Conservation (phyloP, 2,888 invertebrate genomes). For the Trichopria drosophilae region DNA sequence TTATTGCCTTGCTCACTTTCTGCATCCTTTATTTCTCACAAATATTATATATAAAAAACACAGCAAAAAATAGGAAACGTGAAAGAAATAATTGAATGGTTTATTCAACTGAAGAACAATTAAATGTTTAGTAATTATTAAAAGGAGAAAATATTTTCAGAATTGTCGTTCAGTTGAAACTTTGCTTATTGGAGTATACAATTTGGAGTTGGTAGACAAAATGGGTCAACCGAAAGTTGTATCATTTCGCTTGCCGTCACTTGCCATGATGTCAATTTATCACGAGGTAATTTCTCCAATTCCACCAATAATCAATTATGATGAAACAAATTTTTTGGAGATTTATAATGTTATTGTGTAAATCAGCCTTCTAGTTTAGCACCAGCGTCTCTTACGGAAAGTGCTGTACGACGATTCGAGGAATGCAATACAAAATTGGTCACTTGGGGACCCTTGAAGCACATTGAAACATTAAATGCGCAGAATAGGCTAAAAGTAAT, state of each 20-base stretch:
- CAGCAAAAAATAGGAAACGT: too few relatives aligned
- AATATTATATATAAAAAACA: too few relatives aligned
- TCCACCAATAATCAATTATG: conserved; percentile 1
- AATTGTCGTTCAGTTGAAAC: conserved; percentile 63
- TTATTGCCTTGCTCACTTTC: too few relatives aligned
- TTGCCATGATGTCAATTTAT: conserved; percentile 89
- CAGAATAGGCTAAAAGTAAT: conserved; percentile 90
- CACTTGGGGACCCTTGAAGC: conserved; percentile 87
- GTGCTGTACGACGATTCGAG: conserved; percentile 82
- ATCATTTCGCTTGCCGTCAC: conserved; percentile 85
- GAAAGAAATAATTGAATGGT: too few relatives aligned
- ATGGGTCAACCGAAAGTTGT: conserved; percentile 82
- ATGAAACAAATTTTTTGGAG: background rate
- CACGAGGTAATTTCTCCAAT: conserved; percentile 70
- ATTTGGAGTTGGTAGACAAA: conserved; percentile 85
- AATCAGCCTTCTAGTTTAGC: conserved; percentile 74
- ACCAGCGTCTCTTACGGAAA: conserved; percentile 79
- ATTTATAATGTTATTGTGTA: conserved; percentile 20
- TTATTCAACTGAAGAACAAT: too few relatives aligned
- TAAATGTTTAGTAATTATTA: too few relatives aligned
- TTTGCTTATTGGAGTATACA: conserved; percentile 73
- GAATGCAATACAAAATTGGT: conserved; percentile 86
- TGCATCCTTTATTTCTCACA: too few relatives aligned
- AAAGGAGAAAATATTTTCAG: conserved; percentile 52
- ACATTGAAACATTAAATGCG: conserved; percentile 86